phyloP scores from a whole-genome alignment of 2,113 vertebrate species.

The Corythaixoides concolor region DNA sequence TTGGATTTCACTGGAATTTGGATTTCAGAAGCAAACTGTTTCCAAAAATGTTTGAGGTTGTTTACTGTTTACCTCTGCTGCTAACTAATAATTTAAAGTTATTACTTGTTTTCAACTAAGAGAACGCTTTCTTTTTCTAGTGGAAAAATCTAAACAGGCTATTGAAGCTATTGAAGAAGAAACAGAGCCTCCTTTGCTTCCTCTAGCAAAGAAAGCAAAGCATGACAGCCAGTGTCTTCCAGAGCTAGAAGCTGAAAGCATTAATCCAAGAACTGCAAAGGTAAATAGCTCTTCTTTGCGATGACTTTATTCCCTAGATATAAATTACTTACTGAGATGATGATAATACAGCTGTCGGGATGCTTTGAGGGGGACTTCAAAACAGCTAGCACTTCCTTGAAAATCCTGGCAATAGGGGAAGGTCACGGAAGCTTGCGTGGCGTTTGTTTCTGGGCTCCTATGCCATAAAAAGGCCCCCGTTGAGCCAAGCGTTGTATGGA shows the following conservation, averaged over 20 bases:
- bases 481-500: background rate
- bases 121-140: background rate
- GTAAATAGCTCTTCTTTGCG: constrained; percentile 25
- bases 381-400: background rate
- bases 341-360: background rate
- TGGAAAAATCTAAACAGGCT: background rate
- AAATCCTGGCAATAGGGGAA: accelerated
- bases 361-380: background rate
- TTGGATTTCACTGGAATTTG: background rate
- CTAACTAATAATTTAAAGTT: background rate
- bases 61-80: background rate
- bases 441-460: background rate
- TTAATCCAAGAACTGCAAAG: constrained; percentile 25
- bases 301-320: background rate
- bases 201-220: constrained; percentile 54
- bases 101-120: background rate
- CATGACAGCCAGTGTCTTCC: constrained; percentile 3
- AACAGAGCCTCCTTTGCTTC: background rate
- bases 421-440: background rate
- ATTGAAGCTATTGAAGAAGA: background rate
- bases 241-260: constrained; percentile 27
- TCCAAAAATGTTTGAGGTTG: background rate
- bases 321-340: background rate
- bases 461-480: background rate
- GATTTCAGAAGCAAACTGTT: background rate